Percentiles rank a stretch among this genome's conserved stretches.
phyloP scores from a whole-genome alignment of 2,888 invertebrate genomes.

The Schrankia costaestrigalis region DNA sequence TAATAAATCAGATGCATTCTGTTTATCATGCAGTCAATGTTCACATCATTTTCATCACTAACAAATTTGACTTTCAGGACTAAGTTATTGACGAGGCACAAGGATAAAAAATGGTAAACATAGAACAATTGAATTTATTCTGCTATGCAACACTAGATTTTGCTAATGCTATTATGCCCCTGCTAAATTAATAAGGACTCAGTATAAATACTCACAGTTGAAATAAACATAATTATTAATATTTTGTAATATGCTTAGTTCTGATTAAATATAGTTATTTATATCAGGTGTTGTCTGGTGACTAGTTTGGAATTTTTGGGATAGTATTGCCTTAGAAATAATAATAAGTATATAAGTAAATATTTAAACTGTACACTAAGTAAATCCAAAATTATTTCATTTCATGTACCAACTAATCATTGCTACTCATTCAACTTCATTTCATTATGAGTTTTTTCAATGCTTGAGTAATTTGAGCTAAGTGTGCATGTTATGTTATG shows the following conservation, averaged over 20 bases:
- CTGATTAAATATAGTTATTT: slow-evolving; percentile 11
- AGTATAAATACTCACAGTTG: slow-evolving; percentile 15
- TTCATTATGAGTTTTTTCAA: no score
- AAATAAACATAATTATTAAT: slow-evolving; percentile 15
- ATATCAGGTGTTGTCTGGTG: slow-evolving; percentile 25
- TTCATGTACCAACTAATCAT: slow-evolving; percentile 16
- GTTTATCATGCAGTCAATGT: slow-evolving; percentile 36
- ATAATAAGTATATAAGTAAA: neutral
- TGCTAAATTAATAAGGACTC: slow-evolving; percentile 27
- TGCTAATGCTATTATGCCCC: slow-evolving; percentile 47
- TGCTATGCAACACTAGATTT: slow-evolving; percentile 61
- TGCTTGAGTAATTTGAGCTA: no score
- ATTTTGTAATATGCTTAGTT: slow-evolving; percentile 16
- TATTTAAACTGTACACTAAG: slow-evolving; percentile 1
- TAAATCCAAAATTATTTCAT: slow-evolving; percentile 10
- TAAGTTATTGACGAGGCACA: slow-evolving; percentile 92
- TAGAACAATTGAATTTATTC: slow-evolving; percentile 46
- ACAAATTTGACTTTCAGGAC: slow-evolving; percentile 88
- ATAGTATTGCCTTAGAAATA: no score
- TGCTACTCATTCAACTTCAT: slow-evolving; percentile 12
- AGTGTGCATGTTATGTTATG: no score
- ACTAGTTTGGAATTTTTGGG: slow-evolving; percentile 24
- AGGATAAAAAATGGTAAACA: slow-evolving; percentile 91
- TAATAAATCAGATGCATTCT: slow-evolving; percentile 24
- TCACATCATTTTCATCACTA: slow-evolving; percentile 74